Conservation (phyloP, 2,888 invertebrate species). For the Crioceris asparagi region DNA sequence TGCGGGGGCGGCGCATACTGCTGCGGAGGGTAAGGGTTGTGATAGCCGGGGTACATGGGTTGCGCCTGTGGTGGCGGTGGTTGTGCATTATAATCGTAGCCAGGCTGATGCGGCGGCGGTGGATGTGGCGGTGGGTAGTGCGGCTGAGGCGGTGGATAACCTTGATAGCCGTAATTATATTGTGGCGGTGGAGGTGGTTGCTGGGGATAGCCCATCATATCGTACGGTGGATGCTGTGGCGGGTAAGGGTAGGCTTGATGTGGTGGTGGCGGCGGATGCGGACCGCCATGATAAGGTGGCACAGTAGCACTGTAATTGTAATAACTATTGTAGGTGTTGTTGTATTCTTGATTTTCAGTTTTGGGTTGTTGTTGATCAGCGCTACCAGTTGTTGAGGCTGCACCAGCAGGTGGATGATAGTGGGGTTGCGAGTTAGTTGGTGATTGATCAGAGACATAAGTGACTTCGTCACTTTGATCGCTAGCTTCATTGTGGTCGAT, state of each 20-base stretch:
- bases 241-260: conserved; percentile 8
- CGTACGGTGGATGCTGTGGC: conserved; percentile 29
- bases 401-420: conserved; percentile 16
- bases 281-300: conserved; percentile 24
- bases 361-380: conserved; percentile 10
- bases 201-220: conserved; percentile 29
- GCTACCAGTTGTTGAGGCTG: conserved; percentile 16
- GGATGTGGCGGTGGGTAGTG: conserved; percentile 29
- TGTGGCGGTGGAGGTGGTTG: conserved; percentile 25
- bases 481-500: conserved; percentile 24
- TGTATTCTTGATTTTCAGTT: conserved; percentile 5
- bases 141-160: conserved; percentile 29
- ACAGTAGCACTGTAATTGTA: conserved; percentile 26
- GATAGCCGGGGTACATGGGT: conserved; percentile 27
- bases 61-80: conserved; percentile 19
- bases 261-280: conserved; percentile 12
- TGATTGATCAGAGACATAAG: conserved; percentile 29
- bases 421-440: conserved; percentile 16
- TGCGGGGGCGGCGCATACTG: conserved; percentile 29
- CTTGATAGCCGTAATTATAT: conserved; percentile 29
- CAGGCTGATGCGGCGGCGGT: conserved; percentile 20
- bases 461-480: conserved; percentile 30
- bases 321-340: conserved; percentile 14
- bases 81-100: conserved; percentile 18
- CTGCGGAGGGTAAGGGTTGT: conserved; percentile 30